A percentile compares a stretch with the other conserved stretches of the same genome.
Evolutionary conservation across 2,888 invertebrate species (phyloP).

Genomic region (Oeneis ivallda): DNA sequence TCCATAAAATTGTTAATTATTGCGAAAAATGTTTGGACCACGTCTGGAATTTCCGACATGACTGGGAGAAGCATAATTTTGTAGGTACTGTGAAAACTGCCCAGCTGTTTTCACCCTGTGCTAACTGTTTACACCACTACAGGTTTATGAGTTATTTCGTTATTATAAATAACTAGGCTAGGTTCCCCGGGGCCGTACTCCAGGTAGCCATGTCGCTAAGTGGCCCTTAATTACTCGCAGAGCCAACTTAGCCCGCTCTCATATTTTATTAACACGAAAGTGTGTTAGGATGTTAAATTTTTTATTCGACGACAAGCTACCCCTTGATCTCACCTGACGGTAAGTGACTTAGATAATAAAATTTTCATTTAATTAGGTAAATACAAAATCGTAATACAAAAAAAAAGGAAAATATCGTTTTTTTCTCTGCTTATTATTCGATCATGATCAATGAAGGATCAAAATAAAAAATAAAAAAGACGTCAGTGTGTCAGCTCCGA

Average conservation of each 20-base stretch:
- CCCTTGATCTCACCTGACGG: too few relatives aligned
- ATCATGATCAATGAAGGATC: too few relatives aligned
- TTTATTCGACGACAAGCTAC: too few relatives aligned
- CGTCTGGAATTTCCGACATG: background rate
- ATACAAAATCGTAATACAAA: too few relatives aligned
- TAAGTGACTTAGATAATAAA: background rate
- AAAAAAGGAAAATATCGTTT: too few relatives aligned
- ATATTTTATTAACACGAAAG: constrained; percentile 7
- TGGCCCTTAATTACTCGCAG: constrained; percentile 3
- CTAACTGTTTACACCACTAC: background rate
- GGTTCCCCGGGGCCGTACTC: background rate
- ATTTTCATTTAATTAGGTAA: too few relatives aligned
- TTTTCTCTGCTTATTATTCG: too few relatives aligned
- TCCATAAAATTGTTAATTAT: too few relatives aligned
- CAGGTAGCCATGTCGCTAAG: constrained; percentile 5
- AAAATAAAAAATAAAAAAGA: too few relatives aligned
- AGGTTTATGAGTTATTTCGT: constrained; percentile 4
- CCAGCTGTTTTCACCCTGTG: background rate
- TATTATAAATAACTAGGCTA: background rate
- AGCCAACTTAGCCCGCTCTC: background rate
- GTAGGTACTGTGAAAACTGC: background rate
- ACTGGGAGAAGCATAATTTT: background rate
- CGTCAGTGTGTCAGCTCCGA: too few relatives aligned
- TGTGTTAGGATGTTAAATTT: background rate
- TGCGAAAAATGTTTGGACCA: too few relatives aligned